phyloP scores from a whole-genome alignment of 2,113 vertebrate genomes.

The Noctilio leporinus region DNA sequence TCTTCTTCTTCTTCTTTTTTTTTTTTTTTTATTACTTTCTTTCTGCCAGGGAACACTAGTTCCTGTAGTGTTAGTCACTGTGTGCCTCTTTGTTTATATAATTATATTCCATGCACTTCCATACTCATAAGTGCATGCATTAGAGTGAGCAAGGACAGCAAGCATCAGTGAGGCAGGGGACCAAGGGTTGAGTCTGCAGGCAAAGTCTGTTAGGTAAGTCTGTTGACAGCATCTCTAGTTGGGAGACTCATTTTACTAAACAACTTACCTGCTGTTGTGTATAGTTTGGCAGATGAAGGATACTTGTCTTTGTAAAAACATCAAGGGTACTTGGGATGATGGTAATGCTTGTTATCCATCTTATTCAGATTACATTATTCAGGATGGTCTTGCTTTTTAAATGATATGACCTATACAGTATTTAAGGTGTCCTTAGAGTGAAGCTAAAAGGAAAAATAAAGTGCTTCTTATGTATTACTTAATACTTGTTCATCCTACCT shows the following conservation, averaged over 20 bases:
- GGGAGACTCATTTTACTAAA: background rate
- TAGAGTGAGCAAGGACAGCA: background rate
- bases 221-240: background rate
- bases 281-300: background rate
- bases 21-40: background rate
- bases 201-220: background rate
- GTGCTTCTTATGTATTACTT: background rate
- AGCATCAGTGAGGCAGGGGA: background rate
- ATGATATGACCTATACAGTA: background rate
- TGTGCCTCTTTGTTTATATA: background rate
- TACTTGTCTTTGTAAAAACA: constrained; percentile 5
- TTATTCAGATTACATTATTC: background rate
- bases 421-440: background rate
- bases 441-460: background rate
- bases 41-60: constrained; percentile 4
- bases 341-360: background rate
- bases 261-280: background rate
- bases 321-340: background rate
- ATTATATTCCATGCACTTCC: background rate
- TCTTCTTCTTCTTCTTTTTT: background rate
- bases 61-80: background rate
- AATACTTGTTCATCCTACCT: background rate
- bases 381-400: constrained; percentile 16
- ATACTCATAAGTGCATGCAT: background rate
- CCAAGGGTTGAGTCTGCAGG: background rate